phyloP scores from a whole-genome alignment of 1,140 invertebrate genomes.

The Laupala kohalensis region DNA sequence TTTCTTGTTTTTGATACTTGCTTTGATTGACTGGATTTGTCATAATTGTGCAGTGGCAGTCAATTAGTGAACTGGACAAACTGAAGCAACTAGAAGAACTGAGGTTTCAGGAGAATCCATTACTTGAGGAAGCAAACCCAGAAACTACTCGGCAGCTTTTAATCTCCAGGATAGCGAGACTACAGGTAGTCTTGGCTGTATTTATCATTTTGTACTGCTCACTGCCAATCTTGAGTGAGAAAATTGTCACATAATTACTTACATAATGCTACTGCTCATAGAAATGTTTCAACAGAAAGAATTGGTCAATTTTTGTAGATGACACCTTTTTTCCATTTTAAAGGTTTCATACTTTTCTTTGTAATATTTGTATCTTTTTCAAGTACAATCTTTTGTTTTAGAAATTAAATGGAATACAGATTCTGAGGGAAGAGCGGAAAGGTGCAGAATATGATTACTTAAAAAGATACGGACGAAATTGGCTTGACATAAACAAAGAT shows the following conservation, averaged over 20 bases:
- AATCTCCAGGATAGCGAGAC: conserved; percentile 11
- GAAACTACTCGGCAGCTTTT: conserved; percentile 11
- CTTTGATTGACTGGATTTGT: too few relatives aligned
- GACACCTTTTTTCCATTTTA: too few relatives aligned
- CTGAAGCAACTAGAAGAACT: conserved; percentile 6
- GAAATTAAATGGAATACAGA: conserved; percentile 7
- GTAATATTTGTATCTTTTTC: too few relatives aligned
- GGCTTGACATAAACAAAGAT: neutral
- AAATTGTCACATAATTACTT: too few relatives aligned
- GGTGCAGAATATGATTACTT: conserved; percentile 14
- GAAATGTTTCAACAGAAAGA: too few relatives aligned
- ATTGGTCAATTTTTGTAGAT: too few relatives aligned
- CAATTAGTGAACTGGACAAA: conserved; percentile 14
- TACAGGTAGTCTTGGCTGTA: too few relatives aligned
- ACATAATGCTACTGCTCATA: too few relatives aligned
- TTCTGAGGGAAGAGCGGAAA: conserved; percentile 5
- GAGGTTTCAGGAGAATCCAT: conserved; percentile 11
- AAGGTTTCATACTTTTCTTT: too few relatives aligned
- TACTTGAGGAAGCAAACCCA: neutral
- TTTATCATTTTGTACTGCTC: too few relatives aligned
- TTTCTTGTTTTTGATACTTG: neutral
- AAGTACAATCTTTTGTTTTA: too few relatives aligned
- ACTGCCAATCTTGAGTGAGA: too few relatives aligned
- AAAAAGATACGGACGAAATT: conserved; percentile 5
- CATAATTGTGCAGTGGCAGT: conserved; percentile 7